Evolutionary conservation across 2,113 vertebrate species (phyloP), one percentile per base, ranked within the genome.

Genomic region (Petrocephalus zakoni): DNA sequence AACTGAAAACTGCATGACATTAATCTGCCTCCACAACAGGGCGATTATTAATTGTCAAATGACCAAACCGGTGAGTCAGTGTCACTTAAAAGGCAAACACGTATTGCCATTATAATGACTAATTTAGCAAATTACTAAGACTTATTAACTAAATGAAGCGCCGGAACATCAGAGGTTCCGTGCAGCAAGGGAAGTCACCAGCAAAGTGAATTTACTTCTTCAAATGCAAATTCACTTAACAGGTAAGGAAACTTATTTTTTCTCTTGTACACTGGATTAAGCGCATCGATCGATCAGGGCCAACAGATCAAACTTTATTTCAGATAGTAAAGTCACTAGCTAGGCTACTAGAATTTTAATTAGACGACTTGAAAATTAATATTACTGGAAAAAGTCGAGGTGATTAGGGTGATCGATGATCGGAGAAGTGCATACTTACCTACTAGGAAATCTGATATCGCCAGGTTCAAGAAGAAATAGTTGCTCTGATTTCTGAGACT

Each of bases 381-480:
- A 47, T 83, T n/a, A 49, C 1, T 22, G 15, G 21, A 47, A 83
- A 49, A 22, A 17, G 2, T 83, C 19, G 19, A 83, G 3, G 37
- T 46, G 19, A 17, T 46, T 83, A 83, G 9, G 10, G 15, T 42
- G 61, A 1, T 83, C 7, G 17, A 56, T 64, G 46, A 22, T n/a
- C 21, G 42, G 47, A 68, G 42, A 46, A 52, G 88, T 55, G 19
- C 72, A 90, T 78, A 97, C 97, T 97, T 94, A 98, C 97, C 97
- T 90, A 98, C 97, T 22, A 97, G 96, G 91, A 99, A 98, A 95
- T 99, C 97, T n/a, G 97, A 97, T 93, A 98, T 95, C 7, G 97
- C 97, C 88, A 98, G 95, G 88, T 99, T 99, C 88, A 97, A 94
- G 90, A 98, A 96, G 94, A 96, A 97, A 90, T 96, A 98, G 93